A percentile compares a stretch with the other conserved stretches of the same genome.
phyloP scores from a whole-genome alignment of 2,888 invertebrate species.

The Acanthacorydalis orientalis region DNA sequence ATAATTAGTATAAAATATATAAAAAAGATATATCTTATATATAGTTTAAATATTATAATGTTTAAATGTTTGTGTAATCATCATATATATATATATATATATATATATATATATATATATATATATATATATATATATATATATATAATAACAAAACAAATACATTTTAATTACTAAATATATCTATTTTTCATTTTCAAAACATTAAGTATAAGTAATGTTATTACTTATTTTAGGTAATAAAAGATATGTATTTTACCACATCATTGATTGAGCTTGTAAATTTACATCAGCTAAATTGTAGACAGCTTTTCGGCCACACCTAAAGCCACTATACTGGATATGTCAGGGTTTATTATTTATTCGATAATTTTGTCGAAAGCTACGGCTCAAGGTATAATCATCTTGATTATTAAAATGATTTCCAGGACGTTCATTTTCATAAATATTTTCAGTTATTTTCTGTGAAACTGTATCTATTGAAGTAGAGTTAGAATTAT shows the following conservation, averaged over 20 bases:
- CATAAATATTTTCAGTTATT: slow-evolving; percentile 6
- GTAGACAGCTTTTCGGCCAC: slow-evolving; percentile 15
- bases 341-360: slow-evolving; percentile 24
- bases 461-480: neutral
- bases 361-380: slow-evolving; percentile 22
- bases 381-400: slow-evolving; percentile 22
- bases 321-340: slow-evolving; percentile 17
- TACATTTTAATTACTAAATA: no score
- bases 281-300: slow-evolving; percentile 25
- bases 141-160: no score
- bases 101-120: no score
- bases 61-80: no score
- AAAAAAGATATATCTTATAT: no score
- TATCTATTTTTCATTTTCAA: no score
- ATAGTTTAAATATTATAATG: no score
- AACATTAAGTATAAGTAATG: no score
- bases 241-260: slow-evolving; percentile 22
- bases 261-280: slow-evolving; percentile 42
- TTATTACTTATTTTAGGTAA: no score
- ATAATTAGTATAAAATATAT: no score
- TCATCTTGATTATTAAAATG: slow-evolving; percentile 14
- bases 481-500: slow-evolving; percentile 11
- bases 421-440: slow-evolving; percentile 3
- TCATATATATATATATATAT: no score
- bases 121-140: no score